These are phyloP conservation scores for Polyommatus icarus DNA, from an alignment of 2,888 invertebrate genomes.

Conservation along the genomic window DNA sequence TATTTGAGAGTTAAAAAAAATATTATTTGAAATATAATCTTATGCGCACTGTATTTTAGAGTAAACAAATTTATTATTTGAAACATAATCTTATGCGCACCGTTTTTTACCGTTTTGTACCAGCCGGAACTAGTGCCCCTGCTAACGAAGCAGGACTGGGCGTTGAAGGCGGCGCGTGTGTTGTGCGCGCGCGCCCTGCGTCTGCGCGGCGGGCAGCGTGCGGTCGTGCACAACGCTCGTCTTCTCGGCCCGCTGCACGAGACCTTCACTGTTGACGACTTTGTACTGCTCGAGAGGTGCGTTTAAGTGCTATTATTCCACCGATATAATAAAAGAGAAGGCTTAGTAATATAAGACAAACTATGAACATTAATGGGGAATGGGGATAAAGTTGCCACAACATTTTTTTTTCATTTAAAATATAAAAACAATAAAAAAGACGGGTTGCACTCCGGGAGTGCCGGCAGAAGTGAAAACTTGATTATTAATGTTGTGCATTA, in stretches of 20 bases:
- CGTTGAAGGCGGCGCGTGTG: constrained; percentile 83
- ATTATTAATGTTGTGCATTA: no score
- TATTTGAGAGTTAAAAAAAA: no score
- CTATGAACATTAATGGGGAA: no score
- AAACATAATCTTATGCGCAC: no score
- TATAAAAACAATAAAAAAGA: neutral
- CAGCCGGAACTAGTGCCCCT: constrained; percentile 78
- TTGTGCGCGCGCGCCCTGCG: constrained; percentile 87
- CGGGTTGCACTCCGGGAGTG: no score
- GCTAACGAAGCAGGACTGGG: constrained; percentile 82
- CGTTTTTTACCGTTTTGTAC: constrained; percentile 8
- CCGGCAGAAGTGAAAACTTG: no score
- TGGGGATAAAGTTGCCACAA: no score
- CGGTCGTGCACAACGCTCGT: constrained; percentile 93
- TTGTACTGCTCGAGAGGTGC: constrained; percentile 89
- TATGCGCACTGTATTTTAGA: neutral
- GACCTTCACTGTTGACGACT: constrained; percentile 92
- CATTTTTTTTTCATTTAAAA: no score
- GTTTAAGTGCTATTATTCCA: neutral
- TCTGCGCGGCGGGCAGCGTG: constrained; percentile 83
- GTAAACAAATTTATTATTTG: no score
- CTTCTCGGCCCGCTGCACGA: constrained; percentile 93
- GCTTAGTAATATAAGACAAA: no score
- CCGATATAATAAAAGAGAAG: neutral
- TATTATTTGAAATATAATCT: no score